Evolutionary conservation across 2,113 vertebrate species (phyloP), one percentile per base, ranked within the genome.

Genomic region (Equus quagga): DNA sequence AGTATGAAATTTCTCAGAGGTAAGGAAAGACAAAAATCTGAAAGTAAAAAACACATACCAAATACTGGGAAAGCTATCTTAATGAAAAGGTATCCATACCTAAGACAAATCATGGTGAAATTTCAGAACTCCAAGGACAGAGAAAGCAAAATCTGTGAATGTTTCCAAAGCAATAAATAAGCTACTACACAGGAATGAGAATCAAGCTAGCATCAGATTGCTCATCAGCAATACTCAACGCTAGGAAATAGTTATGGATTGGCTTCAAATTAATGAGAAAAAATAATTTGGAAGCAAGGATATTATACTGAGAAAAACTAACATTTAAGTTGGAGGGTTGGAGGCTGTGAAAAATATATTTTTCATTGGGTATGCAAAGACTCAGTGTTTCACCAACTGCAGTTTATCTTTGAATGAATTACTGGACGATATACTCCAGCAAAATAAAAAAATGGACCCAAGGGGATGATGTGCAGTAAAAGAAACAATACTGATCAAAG

Each of bases 391-490:
- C 24, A 81, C 18, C 76, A 96, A 24, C 19, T 24, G 1, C 3
- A 86, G 73, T 97, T 89, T 83, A 79, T 82, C 62, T 89, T 86
- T 92, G 24, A 95, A 73, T 87, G 75, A 92, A 95, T 94, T 97
- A 92, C 26, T 82, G 13, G n/a, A 78, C 41, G 46, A 82, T 23
- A 1, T 95, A 73, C 62, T 79, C 31, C 51, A 85, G n/a, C 26
- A 97, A 97, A 95, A 91, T 82, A 24, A 94, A 93, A 95, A 95
- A 85, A 75, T 62, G 18, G 91, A 78, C 54, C 69, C 12, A 76
- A 85, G 18, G 9, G 12, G 36, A 67, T 86, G 26, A 79, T 69
- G 62, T 92, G 44, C 18, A 86, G 11, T 95, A 86, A 89, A 93
- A 89, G 51, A 91, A 97, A 93, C 12, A 83, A 67, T n/a, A 73